Percentiles rank a stretch among this genome's conserved stretches.
Conservation (phyloP, 2,113 vertebrate genomes). For the Picathartes gymnocephalus region DNA sequence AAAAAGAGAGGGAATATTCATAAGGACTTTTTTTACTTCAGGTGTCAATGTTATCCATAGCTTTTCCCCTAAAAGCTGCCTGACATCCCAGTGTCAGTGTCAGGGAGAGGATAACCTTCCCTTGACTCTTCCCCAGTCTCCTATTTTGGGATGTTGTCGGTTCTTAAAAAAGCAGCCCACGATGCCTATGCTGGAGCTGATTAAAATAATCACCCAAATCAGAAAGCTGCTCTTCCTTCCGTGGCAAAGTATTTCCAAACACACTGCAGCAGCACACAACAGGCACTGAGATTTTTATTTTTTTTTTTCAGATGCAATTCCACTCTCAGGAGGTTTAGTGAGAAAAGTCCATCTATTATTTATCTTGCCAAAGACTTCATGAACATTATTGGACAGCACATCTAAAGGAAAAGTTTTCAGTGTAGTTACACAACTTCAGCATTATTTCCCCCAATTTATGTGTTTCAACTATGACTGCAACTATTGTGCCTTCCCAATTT, state of each 20-base stretch:
- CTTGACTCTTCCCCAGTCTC: neutral
- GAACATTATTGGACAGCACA: neutral
- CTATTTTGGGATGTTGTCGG: conserved; percentile 8
- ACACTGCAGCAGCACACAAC: neutral
- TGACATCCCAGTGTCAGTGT: neutral
- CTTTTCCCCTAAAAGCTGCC: neutral
- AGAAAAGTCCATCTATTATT: neutral
- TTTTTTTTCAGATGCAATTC: neutral
- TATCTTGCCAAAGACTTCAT: neutral
- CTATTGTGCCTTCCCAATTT: neutral
- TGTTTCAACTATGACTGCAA: neutral
- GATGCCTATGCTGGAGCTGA: neutral
- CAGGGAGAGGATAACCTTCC: conserved; percentile 27
- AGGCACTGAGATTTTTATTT: neutral
- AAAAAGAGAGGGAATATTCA: neutral
- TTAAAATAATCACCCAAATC: conserved; percentile 27
- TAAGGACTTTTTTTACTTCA: neutral
- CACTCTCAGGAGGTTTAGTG: neutral
- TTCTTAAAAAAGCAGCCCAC: neutral
- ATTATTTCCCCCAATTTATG: neutral
- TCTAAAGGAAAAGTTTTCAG: neutral
- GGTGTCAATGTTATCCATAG: neutral
- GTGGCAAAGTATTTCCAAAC: neutral
- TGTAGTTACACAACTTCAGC: neutral
- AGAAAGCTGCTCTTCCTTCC: neutral